Percentiles rank a stretch among this genome's conserved stretches.
Evolutionary conservation across 2,888 invertebrate genomes (phyloP).

Genomic region (Latheticus oryzae): DNA sequence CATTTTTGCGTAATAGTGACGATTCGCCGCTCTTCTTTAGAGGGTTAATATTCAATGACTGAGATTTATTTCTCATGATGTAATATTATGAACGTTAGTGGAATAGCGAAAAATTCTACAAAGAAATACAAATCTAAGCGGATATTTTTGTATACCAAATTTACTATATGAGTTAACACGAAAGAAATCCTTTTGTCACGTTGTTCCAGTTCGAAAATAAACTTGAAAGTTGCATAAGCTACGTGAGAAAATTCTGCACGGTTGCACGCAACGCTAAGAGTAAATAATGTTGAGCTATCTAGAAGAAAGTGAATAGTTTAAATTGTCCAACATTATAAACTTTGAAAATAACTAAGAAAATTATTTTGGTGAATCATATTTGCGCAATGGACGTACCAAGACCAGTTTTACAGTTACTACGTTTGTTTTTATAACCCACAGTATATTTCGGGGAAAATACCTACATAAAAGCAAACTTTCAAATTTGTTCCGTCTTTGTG

Average conservation of each 20-base stretch:
- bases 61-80: slow-evolving; percentile 41
- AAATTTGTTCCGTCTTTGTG: slow-evolving; percentile 18
- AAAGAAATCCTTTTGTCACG: too few species aligned
- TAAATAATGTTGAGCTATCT: slow-evolving; percentile 14
- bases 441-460: slow-evolving; percentile 23
- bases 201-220: slow-evolving; percentile 24
- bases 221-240: slow-evolving; percentile 27
- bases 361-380: slow-evolving; percentile 1
- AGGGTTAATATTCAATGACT: slow-evolving; percentile 45
- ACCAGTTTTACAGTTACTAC: slow-evolving; percentile 35
- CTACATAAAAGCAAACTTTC: slow-evolving; percentile 28
- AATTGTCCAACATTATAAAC: slow-evolving; percentile 13
- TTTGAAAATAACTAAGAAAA: slow-evolving; percentile 17
- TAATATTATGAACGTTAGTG: too few species aligned
- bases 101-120: too few species aligned
- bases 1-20: slow-evolving; percentile 38
- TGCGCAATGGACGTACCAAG: slow-evolving; percentile 14
- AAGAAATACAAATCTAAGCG: too few species aligned
- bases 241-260: slow-evolving; percentile 36
- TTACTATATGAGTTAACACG: too few species aligned
- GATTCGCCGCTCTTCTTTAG: slow-evolving; percentile 23
- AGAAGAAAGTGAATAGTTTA: neutral
- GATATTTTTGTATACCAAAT: too few species aligned
- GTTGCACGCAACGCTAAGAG: slow-evolving; percentile 35
- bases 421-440: slow-evolving; percentile 27